Percentiles rank a stretch among this genome's conserved stretches.
phyloP scores from a whole-genome alignment of 2,888 invertebrate species.

The Notodonta ziczac region DNA sequence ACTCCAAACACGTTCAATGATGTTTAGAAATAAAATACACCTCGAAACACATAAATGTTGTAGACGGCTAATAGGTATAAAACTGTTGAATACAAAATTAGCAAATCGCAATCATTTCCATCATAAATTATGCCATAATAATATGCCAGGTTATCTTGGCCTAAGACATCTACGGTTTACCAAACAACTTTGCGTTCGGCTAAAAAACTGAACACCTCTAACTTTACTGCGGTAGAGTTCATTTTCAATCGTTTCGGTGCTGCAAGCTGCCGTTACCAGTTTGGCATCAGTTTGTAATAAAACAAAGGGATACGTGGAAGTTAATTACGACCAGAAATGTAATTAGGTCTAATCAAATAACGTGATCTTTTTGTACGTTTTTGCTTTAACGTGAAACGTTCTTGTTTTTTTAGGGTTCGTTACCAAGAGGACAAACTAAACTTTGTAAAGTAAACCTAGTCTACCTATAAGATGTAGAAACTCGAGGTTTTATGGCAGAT shows the following conservation, averaged over 20 bases:
- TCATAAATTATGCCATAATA: constrained; percentile 79
- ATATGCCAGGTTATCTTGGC: constrained; percentile 73
- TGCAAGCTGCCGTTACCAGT: constrained; percentile 21
- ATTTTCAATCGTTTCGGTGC: constrained; percentile 32
- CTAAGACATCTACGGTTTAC: constrained; percentile 67
- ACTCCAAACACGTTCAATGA: no score
- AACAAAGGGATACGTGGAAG: constrained; percentile 80
- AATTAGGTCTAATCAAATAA: constrained; percentile 83
- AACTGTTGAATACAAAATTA: constrained; percentile 52
- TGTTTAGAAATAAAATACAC: no score
- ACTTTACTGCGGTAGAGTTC: constrained; percentile 35
- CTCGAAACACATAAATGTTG: no score
- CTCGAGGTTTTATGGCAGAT: no score
- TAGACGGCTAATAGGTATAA: not conserved
- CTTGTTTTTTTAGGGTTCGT: constrained; percentile 48
- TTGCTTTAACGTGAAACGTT: constrained; percentile 59
- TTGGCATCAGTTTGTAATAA: constrained; percentile 67
- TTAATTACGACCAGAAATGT: constrained; percentile 80
- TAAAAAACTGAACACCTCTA: constrained; percentile 28
- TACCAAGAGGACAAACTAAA: constrained; percentile 6
- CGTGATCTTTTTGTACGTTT: constrained; percentile 73
- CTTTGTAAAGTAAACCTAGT: no score
- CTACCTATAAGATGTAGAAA: no score
- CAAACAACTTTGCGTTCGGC: constrained; percentile 18
- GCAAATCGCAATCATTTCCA: constrained; percentile 79